Evolutionary conservation across 2,113 vertebrate species (phyloP).

Genomic region (Hemicordylus capensis): DNA sequence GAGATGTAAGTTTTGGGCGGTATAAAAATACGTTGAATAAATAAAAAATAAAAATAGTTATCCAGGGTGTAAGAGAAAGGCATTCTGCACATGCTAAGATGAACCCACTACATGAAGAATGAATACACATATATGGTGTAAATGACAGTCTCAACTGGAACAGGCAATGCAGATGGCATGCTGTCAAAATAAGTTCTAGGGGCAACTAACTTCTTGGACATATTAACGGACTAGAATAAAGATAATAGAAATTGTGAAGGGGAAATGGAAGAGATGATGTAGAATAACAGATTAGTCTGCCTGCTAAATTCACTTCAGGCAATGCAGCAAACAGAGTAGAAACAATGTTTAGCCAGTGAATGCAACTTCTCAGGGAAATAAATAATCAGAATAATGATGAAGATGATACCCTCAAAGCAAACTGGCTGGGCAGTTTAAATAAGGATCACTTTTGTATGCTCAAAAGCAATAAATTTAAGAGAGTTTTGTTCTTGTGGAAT

Average conservation of each 20-base stretch:
- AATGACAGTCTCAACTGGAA: background rate
- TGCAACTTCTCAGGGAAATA: background rate
- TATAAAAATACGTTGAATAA: no score
- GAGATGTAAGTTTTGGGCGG: no score
- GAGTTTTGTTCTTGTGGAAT: background rate
- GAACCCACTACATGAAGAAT: background rate
- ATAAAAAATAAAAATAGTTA: no score
- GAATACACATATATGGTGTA: background rate
- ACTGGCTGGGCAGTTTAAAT: background rate
- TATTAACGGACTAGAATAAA: background rate
- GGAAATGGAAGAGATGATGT: background rate
- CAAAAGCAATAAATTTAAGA: background rate
- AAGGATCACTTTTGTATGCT: background rate
- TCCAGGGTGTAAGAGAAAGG: background rate
- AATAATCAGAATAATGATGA: slow-evolving; percentile 16
- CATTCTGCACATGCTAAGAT: background rate
- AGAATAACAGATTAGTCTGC: background rate
- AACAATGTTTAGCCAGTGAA: background rate
- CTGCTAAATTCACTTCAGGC: slow-evolving; percentile 1
- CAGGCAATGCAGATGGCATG: background rate
- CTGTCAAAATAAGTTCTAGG: background rate
- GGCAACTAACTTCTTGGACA: background rate
- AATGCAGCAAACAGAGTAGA: slow-evolving; percentile 1
- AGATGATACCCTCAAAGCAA: background rate
- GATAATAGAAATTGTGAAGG: background rate